Evolutionary conservation across 2,888 invertebrate species (phyloP).

Genomic region (Piscicola geometra): DNA sequence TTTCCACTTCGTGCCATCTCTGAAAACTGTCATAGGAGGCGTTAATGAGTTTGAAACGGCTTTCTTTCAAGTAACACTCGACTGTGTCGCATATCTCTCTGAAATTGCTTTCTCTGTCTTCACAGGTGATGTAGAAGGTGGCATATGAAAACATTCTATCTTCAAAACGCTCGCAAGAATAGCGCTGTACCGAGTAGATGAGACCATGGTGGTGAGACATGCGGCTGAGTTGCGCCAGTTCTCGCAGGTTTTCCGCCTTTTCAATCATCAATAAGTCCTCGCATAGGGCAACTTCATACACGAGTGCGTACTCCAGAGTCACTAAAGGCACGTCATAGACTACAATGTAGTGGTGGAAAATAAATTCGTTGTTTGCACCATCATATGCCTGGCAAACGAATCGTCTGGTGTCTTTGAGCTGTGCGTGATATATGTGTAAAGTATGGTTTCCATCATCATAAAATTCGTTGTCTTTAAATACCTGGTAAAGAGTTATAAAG

Average conservation of each 20-base stretch:
- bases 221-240: conserved; percentile 4
- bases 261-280: conserved; percentile 4
- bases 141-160: not conserved
- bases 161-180: conserved; percentile 13
- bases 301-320: conserved; percentile 18
- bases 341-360: conserved; percentile 21
- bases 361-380: not conserved
- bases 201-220: conserved; percentile 24
- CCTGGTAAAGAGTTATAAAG: too few relatives aligned
- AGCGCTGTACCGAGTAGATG: not conserved
- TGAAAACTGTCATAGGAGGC: conserved; percentile 21
- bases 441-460: not conserved
- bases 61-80: conserved; percentile 26
- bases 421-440: conserved; percentile 13
- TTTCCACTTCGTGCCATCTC: conserved; percentile 25
- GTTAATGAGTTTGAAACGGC: conserved; percentile 3
- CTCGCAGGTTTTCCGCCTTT: conserved; percentile 5
- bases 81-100: conserved; percentile 12
- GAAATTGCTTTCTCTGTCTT: conserved; percentile 19
- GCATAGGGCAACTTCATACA: conserved; percentile 23
- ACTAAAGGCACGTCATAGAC: conserved; percentile 23
- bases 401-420: conserved; percentile 29
- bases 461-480: not conserved
- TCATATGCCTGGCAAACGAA: not conserved
- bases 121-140: conserved; percentile 14